Conservation (phyloP, 1,140 invertebrate genomes). For the Lepidurus packardi region DNA sequence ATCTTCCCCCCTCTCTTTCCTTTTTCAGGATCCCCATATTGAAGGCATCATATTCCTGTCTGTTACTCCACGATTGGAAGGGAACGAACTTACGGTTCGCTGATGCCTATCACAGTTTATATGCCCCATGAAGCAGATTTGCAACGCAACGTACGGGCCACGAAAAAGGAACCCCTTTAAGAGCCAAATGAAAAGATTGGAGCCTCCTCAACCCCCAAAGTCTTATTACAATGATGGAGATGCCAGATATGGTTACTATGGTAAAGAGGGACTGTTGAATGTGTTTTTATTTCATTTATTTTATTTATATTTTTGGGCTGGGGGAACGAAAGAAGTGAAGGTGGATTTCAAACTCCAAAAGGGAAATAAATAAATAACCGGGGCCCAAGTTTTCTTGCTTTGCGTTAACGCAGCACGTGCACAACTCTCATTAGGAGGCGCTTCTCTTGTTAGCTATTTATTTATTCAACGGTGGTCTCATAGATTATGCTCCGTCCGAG, state of each 20-base stretch:
- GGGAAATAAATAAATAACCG: background rate
- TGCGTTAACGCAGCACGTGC: conserved; percentile 14
- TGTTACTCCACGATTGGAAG: background rate
- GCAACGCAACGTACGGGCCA: background rate
- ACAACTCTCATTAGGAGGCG: conserved; percentile 21
- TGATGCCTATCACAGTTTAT: background rate
- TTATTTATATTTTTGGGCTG: no score
- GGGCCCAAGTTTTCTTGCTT: background rate
- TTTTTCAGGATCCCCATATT: background rate
- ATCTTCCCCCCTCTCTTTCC: background rate
- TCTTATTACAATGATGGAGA: no score
- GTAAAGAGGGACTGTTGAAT: no score
- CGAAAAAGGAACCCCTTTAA: no score
- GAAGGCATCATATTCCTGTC: background rate
- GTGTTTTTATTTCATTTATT: no score
- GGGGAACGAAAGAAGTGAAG: background rate
- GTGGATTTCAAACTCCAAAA: background rate
- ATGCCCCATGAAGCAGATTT: background rate
- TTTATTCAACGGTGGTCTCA: conserved; percentile 18
- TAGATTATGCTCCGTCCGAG: conserved; percentile 10
- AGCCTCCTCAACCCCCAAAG: no score
- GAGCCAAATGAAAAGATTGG: no score
- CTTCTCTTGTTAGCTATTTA: conserved; percentile 22
- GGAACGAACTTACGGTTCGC: background rate
- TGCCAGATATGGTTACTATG: no score